Base-by-base conservation (phyloP, 2,888 invertebrate species). In the Drosophila paranaensis region DNA sequence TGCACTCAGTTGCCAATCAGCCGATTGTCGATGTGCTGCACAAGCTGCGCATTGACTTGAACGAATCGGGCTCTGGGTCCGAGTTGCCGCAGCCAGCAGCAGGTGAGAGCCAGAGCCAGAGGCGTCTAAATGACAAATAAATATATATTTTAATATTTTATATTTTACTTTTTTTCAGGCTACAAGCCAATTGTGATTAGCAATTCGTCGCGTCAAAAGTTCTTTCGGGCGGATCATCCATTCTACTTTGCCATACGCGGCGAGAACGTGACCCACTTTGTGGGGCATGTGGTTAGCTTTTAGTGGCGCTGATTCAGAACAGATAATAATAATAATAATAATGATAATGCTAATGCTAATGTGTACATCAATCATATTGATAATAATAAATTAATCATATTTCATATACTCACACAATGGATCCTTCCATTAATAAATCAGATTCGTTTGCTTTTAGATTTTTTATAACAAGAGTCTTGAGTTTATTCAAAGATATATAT, bases 21-120 rank as follows among this genome's bases (percentile, higher is more conserved):
- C 79, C 84, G 3, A 73, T 97, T 4, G 95, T 95, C 48, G 95
- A 96, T 90, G 96, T 96, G 3, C 91, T 97, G 1, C 97, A 98
- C 90, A 97, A 97, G 91, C 96, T 97, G 0, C 96, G 96, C 87
- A 95, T 98, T 81, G 96, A 97, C 88, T 96, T 98, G 0, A 96
- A 97, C 91, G 98, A 98, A 91, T 96, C 97, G 89, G 98, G 98
- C 0, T 96, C 96, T 2, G 97, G 98, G 0, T 95, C 96, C 2
- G 97, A 97, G 90, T 27, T 60, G 96, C 97, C 0, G 96, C 97
- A 35, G 37, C 81, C 61, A 67, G 77, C 76, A 45, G 96, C 97
- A 4, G 96, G 96, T 66, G 96, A 27, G 53, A 10, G 37, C 9
- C 8, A 9, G 4, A 2, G 14, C 13, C 45, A 43, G 8, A 13